Conservation (phyloP, 2,888 invertebrate genomes). For the Drosophila mulleri region DNA sequence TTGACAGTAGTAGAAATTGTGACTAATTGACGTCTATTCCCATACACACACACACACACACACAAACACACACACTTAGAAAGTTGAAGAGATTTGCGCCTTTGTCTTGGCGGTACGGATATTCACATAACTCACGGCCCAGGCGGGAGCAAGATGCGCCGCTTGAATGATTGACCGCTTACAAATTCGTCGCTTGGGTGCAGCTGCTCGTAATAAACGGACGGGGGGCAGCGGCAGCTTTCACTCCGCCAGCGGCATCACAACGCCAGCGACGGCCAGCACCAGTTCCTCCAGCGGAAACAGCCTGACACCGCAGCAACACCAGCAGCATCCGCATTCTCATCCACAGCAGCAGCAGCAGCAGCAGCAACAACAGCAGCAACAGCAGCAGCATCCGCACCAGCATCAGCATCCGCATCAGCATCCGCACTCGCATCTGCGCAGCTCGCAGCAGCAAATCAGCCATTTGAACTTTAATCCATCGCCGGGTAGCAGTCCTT, state of each 20-base stretch:
- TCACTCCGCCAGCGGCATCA: conserved; percentile 65
- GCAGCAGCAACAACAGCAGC: background rate
- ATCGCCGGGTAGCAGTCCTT: conserved; percentile 66
- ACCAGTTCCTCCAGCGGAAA: conserved; percentile 78
- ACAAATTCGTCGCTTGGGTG: conserved; percentile 82
- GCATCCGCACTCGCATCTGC: conserved; percentile 37
- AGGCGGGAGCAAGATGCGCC: conserved; percentile 56
- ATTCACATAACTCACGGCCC: conserved; percentile 14
- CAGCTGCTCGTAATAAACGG: conserved; percentile 79
- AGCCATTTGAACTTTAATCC: conserved; percentile 77
- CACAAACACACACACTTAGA: background rate
- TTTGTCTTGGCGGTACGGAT: background rate
- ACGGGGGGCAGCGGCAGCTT: conserved; percentile 58
- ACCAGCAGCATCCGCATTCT: conserved; percentile 19
- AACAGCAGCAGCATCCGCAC: conserved; percentile 45
- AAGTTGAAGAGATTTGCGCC: background rate
- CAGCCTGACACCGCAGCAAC: conserved; percentile 66
- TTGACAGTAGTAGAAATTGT: background rate
- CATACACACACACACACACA: background rate
- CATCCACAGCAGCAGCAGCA: conserved; percentile 65
- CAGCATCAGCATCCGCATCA: conserved; percentile 25
- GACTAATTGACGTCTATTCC: background rate
- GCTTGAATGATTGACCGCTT: conserved; percentile 83
- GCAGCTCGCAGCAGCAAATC: conserved; percentile 46
- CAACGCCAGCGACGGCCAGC: conserved; percentile 72